Conservation (phyloP, 2,888 invertebrate species). For the Ectemnius lituratus region DNA sequence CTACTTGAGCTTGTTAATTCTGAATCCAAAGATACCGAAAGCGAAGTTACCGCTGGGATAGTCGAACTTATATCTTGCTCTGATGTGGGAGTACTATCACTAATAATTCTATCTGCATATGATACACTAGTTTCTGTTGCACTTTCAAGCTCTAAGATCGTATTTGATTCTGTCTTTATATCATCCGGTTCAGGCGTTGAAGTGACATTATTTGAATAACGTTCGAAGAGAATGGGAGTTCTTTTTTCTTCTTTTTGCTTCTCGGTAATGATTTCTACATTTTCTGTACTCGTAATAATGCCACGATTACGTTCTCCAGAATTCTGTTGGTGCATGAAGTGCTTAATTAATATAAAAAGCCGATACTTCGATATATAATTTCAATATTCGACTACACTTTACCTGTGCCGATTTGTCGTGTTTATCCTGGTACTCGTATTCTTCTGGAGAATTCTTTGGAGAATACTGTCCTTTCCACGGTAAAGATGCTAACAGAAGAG, state of each 20-base stretch:
- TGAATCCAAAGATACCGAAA: no score
- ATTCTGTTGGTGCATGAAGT: no score
- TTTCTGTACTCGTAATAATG: neutral
- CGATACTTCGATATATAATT: neutral
- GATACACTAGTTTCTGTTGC: no score
- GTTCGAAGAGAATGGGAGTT: neutral
- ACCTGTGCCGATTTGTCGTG: slow-evolving; percentile 10
- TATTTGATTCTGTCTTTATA: neutral
- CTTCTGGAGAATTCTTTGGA: no score
- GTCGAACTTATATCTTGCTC: neutral
- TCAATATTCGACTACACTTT: neutral
- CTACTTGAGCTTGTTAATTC: neutral
- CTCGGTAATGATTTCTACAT: neutral
- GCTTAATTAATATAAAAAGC: no score
- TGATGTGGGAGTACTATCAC: neutral
- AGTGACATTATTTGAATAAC: neutral
- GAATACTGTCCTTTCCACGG: slow-evolving; percentile 41
- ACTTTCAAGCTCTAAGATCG: neutral
- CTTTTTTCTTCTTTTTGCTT: neutral
- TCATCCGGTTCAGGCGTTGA: neutral
- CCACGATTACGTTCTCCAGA: no score
- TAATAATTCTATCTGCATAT: no score
- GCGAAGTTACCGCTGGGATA: neutral
- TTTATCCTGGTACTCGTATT: neutral
- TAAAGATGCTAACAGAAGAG: slow-evolving; percentile 53